Conservation (phyloP, 1,140 invertebrate species). For the Oryctes rhinoceros region DNA sequence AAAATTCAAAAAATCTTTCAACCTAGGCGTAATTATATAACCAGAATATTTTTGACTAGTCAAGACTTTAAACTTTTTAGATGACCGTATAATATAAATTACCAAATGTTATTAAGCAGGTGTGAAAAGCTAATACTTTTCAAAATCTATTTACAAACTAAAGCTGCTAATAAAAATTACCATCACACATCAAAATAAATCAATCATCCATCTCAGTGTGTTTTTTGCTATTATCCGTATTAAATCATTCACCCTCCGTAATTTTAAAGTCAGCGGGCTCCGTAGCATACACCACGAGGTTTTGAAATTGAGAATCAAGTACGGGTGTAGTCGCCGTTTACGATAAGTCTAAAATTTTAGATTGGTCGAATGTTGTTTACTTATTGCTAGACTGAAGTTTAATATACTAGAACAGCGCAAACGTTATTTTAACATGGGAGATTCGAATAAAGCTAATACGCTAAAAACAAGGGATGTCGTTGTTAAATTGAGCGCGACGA, state of each 20-base stretch:
- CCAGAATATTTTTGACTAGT: no score
- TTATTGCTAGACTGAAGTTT: neutral
- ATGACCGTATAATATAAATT: no score
- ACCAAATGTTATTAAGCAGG: no score
- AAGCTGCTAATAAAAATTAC: no score
- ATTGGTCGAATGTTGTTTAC: slow-evolving; percentile 7
- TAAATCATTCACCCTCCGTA: neutral
- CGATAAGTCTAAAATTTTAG: neutral
- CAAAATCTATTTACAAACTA: no score
- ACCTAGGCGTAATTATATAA: no score
- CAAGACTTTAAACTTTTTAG: no score
- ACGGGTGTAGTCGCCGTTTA: neutral
- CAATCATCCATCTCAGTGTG: no score
- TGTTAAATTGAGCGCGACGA: slow-evolving; percentile 27
- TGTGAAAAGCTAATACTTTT: no score
- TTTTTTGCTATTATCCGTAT: neutral
- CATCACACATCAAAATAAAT: no score
- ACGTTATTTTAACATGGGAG: neutral
- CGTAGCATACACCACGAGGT: slow-evolving; percentile 3
- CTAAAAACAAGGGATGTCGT: slow-evolving; percentile 19
- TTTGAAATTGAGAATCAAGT: neutral
- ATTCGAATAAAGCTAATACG: neutral
- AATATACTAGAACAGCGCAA: neutral
- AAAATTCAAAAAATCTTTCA: no score
- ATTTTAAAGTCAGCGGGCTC: slow-evolving; percentile 13